Conservation (phyloP, 2,888 invertebrate species). For the Orthosia gracilis region DNA sequence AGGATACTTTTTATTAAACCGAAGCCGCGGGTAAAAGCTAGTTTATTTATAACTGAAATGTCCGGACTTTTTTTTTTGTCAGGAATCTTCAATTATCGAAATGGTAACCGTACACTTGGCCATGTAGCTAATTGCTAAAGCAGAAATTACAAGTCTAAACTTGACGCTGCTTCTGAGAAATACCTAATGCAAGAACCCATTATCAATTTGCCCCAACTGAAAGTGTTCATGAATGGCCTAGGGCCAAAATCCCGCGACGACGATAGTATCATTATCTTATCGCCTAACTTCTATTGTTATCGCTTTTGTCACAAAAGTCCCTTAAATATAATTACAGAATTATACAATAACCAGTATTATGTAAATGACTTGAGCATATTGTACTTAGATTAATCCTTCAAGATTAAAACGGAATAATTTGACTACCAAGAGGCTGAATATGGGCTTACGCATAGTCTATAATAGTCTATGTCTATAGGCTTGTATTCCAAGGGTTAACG, state of each 20-base stretch:
- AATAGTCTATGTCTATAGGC: background rate
- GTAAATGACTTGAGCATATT: slow-evolving; percentile 16
- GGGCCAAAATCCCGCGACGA: background rate
- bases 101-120: too few species aligned
- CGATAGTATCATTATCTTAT: background rate
- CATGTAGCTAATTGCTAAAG: background rate
- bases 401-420: slow-evolving; percentile 35
- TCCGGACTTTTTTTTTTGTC: too few species aligned
- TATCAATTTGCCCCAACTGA: background rate
- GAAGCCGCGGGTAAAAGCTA: too few species aligned
- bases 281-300: slow-evolving; percentile 5
- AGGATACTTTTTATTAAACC: too few species aligned
- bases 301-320: slow-evolving; percentile 22
- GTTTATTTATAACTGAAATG: too few species aligned
- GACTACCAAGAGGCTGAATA: background rate
- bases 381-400: slow-evolving; percentile 19
- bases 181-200: background rate
- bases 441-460: background rate
- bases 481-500: slow-evolving; percentile 19
- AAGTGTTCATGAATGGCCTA: background rate
- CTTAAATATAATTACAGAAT: slow-evolving; percentile 11
- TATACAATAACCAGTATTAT: slow-evolving; percentile 24
- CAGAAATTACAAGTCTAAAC: background rate
- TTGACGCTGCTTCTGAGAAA: background rate
- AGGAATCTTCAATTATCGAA: too few species aligned